A percentile compares a stretch with the other conserved stretches of the same genome.
These are phyloP conservation scores for Leucopsar rothschildi DNA, from an alignment of 2,113 vertebrate species.

Conservation along the genomic window DNA sequence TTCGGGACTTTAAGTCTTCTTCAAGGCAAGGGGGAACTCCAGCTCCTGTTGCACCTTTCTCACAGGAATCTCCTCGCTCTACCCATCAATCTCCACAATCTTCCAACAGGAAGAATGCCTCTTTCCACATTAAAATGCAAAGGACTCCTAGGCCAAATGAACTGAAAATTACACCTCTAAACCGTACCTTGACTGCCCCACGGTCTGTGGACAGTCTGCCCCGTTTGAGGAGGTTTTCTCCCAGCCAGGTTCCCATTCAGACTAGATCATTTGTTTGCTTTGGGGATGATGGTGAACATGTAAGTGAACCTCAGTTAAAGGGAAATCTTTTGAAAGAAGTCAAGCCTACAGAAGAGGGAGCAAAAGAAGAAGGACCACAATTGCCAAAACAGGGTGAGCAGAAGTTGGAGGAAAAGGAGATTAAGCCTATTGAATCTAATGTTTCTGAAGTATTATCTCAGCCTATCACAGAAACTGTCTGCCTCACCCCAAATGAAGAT, in stretches of 20 bases:
- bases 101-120: conserved; percentile 84
- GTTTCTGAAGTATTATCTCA: conserved; percentile 88
- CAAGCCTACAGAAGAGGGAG: conserved; percentile 51
- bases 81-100: conserved; percentile 86
- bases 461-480: conserved; percentile 82
- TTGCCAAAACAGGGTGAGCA: background rate
- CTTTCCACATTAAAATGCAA: conserved; percentile 85
- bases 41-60: conserved; percentile 71
- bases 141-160: conserved; percentile 90
- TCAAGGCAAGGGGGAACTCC: conserved; percentile 79
- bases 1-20: conserved; percentile 74
- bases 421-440: conserved; percentile 77
- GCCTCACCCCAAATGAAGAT: conserved; percentile 81
- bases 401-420: conserved; percentile 55
- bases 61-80: conserved; percentile 81
- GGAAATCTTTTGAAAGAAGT: conserved; percentile 65
- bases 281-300: conserved; percentile 76
- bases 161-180: conserved; percentile 90
- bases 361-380: conserved; percentile 65
- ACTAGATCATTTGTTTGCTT: conserved; percentile 88
- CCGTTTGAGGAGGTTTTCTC: conserved; percentile 89
- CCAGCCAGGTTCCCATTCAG: conserved; percentile 84
- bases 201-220: conserved; percentile 96
- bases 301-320: conserved; percentile 43
- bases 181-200: conserved; percentile 87